Conservation (phyloP, 2,113 vertebrate species). For the Halichoerus grypus region DNA sequence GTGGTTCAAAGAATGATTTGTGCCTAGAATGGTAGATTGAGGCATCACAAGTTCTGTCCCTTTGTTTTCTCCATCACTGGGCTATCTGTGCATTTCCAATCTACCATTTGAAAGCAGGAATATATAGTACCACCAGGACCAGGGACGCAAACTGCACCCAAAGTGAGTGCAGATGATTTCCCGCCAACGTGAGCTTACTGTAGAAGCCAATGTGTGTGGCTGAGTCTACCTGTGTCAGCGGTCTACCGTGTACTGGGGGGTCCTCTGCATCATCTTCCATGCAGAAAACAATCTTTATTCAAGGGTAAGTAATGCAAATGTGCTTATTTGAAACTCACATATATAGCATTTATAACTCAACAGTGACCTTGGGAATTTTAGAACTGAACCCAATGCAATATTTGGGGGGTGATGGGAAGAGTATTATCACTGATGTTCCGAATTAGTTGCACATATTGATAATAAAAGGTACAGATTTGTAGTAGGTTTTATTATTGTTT, state of each 20-base stretch:
- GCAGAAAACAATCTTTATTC: background rate
- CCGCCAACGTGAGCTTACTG: background rate
- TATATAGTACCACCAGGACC: background rate
- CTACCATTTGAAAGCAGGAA: background rate
- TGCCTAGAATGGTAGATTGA: background rate
- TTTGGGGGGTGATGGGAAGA: background rate
- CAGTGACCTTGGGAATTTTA: background rate
- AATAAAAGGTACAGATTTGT: background rate
- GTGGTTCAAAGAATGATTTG: background rate
- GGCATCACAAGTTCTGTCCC: background rate
- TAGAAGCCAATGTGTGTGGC: background rate
- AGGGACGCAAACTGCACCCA: background rate
- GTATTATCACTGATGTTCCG: slow-evolving; percentile 33
- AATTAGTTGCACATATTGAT: background rate
- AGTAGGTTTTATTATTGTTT: slow-evolving; percentile 34
- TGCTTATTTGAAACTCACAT: background rate
- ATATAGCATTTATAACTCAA: slow-evolving; percentile 17
- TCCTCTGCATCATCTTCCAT: background rate
- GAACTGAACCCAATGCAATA: slow-evolving; percentile 22
- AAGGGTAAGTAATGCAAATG: background rate
- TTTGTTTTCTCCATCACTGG: background rate
- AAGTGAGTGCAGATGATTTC: background rate
- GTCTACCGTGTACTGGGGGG: background rate
- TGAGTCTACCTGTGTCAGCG: background rate
- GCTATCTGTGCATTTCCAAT: background rate